phyloP scores from a whole-genome alignment of 2,888 invertebrate genomes.

The Drosophila colorata region DNA sequence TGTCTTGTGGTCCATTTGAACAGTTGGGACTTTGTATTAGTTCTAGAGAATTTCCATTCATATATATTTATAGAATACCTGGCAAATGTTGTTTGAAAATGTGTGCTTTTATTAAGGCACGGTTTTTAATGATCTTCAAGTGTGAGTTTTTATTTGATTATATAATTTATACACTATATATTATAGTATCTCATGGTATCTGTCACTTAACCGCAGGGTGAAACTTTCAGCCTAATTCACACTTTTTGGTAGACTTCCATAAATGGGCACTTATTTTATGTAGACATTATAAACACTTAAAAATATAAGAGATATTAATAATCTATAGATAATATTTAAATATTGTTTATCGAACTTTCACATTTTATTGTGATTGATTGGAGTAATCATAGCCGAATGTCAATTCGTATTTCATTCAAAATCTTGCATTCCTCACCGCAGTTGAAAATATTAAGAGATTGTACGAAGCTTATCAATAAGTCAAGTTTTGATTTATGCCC shows the following conservation, averaged over 20 bases:
- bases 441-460: conserved; percentile 5
- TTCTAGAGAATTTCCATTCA: background rate
- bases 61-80: background rate
- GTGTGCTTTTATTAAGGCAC: background rate
- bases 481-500: conserved; percentile 26
- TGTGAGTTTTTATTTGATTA: too few relatives aligned
- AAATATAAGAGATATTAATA: background rate
- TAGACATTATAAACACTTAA: background rate
- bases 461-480: conserved; percentile 28
- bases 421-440: background rate
- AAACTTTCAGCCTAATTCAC: background rate
- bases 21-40: conserved; percentile 5
- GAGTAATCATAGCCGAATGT: too few relatives aligned
- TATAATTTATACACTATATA: too few relatives aligned
- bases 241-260: too few relatives aligned
- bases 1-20: conserved; percentile 30
- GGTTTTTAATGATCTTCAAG: background rate
- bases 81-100: background rate
- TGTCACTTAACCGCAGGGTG: too few relatives aligned
- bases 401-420: background rate
- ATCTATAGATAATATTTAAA: too few relatives aligned
- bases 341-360: background rate
- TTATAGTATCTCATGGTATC: too few relatives aligned
- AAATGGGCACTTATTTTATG: background rate
- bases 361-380: too few relatives aligned